Evolutionary conservation across 2,888 invertebrate genomes (phyloP), one percentile per base, ranked within the genome.

Genomic region (Drymonia ruficornis): DNA sequence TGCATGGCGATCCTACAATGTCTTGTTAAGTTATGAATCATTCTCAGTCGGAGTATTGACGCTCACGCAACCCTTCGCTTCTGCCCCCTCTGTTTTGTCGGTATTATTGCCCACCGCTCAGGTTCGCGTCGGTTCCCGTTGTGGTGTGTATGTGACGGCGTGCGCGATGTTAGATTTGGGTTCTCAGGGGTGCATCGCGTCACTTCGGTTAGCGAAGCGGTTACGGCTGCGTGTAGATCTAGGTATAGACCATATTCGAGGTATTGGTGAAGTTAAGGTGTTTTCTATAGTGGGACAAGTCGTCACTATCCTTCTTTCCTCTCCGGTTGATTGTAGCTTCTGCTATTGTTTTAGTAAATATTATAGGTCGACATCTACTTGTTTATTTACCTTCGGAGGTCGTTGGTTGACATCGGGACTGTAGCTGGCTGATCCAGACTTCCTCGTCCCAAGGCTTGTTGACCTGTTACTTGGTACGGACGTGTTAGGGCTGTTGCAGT

Each of bases 71-170:
- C 31, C 31, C 31, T 31, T 11, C 31, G 31, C 31, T 2, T 31
- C 11, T 31, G 11, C 31, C 31, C 31, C 31, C 38, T 38, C 38
- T 8, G n/a, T n/a, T 38, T 38, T 38, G 7, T n/a, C 38, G n/a
- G 38, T 15, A n/a, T 38, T 38, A n/a, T 15, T 38, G 15, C 38
- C 38, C 38, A 38, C 38, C 38, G 38, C 38, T 15, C 38, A 38
- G 38, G 38, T 38, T 38, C 38, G 38, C 38, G 38, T 38, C 7
- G 38, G 38, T 6, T 13, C 38, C 4, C 38, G n/a, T 38, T 3
- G 15, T 38, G 38, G 38, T 15, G 8, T 1, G 15, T 6, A 38
- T n/a, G 38, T 38, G n/a, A 38, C 38, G 38, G 38, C 15, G 38
- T n/a, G 38, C 15, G 38, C 38, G 38, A 38, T 38, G 13, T 15